Evolutionary conservation across 2,888 invertebrate genomes (phyloP).

Genomic region (Schrankia costaestrigalis): DNA sequence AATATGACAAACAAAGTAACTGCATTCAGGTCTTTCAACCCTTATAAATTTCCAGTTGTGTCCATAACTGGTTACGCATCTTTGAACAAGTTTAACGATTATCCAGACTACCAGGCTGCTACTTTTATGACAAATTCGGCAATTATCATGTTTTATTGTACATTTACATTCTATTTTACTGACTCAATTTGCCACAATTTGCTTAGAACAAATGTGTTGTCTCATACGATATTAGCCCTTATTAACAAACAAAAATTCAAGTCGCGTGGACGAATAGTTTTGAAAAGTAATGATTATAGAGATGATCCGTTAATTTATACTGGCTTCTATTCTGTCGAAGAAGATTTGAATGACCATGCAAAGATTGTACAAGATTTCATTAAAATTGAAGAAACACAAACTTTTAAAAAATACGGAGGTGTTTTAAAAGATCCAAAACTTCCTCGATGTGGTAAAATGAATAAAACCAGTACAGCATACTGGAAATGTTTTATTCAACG

Average conservation of each 20-base stretch:
- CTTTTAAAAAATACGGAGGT: constrained; percentile 15
- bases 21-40: constrained; percentile 28
- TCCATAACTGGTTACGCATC: constrained; percentile 18
- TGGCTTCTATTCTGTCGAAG: constrained; percentile 38
- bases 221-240: constrained; percentile 36
- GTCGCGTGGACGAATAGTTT: constrained; percentile 43
- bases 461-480: constrained; percentile 11
- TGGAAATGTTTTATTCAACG: constrained; percentile 21
- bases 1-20: constrained; percentile 33
- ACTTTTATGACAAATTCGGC: constrained; percentile 7
- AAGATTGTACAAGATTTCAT: constrained; percentile 18
- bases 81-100: constrained; percentile 10
- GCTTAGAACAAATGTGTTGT: constrained; percentile 24
- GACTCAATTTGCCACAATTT: constrained; percentile 37
- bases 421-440: constrained; percentile 14
- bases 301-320: constrained; percentile 38
- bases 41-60: constrained; percentile 29
- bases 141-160: constrained; percentile 12
- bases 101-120: constrained; percentile 13
- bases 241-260: constrained; percentile 39
- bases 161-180: constrained; percentile 15
- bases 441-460: constrained; percentile 3
- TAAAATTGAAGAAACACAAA: constrained; percentile 11
- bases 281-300: constrained; percentile 40
- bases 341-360: constrained; percentile 18